Base-by-base conservation (phyloP, 2,113 vertebrate genomes). In the Hyaena hyaena region DNA sequence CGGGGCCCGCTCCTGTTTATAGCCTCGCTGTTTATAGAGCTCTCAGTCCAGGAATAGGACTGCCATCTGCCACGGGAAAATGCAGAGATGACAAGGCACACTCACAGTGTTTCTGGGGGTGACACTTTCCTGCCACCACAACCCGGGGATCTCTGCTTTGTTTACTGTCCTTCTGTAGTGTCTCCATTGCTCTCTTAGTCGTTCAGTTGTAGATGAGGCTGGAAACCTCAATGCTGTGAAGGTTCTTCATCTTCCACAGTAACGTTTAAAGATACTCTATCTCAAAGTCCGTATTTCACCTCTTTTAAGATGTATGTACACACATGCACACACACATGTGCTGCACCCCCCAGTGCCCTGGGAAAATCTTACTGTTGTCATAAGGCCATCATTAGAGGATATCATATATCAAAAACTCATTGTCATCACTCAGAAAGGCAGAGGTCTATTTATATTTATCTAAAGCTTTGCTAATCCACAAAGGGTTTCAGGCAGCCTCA, bases 341-440 rank as follows among this genome's bases (percentile, higher is more conserved):
- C 26, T 3, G 39, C 39, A 39, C 39, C 65, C 65, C 21, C 45
- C 28, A 39, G 35, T 53, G 12, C 66, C 58, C 61, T 43, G 6
- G 79, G 35, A 86, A 68, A 76, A 39, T 69, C 50, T 55, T 71
- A 21, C 39, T 83, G 4, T 73, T 92, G 31, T 92, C 31, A 23
- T 45, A 82, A 81, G 61, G 50, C 95, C 58, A 66, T 74, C 48
- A 16, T 80, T 61, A 93, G 39, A 87, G 26, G 35, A 39, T 84
- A 55, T 19, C 79, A 23, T 19, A 7, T 93, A 63, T 91, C 88
- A 93, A 28, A 93, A 35, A 63, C 45, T 73, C 33, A 39, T 93
- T 66, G 68, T 63, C 50, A 73, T 96, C 33, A 58, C 65, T 81
- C 39, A 15, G 45, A 88, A 91, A 87, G 94, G 63, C 65, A 93